Base-by-base conservation (phyloP, 2,113 vertebrate species). In the Microcebus tavaratra region DNA sequence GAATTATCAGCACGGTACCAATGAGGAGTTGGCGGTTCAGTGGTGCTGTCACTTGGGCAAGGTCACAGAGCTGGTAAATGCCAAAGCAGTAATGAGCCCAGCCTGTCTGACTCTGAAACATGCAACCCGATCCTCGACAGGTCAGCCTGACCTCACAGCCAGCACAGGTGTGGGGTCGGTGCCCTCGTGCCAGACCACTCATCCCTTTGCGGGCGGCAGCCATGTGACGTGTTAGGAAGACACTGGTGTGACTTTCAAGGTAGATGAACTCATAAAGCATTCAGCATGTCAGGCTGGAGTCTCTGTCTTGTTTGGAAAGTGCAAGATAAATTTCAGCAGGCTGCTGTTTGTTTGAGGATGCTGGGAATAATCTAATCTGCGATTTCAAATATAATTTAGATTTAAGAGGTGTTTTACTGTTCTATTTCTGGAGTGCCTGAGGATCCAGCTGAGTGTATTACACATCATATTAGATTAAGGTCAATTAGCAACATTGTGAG, bases 341-440 rank as follows among this genome's bases (percentile, higher is more conserved):
- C 55, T 93, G 59, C 6, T 15, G 72, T 98, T 98, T 97, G 63
- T 98, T 97, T 98, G 95, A 98, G 91, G 61, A 96, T 1, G 6
- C n/a, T 93, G 31, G 79, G 50, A 98, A 98, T 97, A 98, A 98
- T 97, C 63, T 97, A 97, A 98, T 98, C 80, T 92, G 67, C 75
- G 85, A 79, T 98, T 98, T 98, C 87, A 98, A 98, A 98, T 98
- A 96, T 96, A 97, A 98, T 97, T 98, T 98, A 97, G 57, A 94
- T 97, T 98, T 96, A 96, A 98, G 80, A 96, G 90, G 34, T 92
- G 13, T 2, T 61, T 97, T 97, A 96, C 78, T 79, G 25, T 97
- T 96, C 57, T 14, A 13, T 80, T 98, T 84, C 92, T 70, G 90
- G 36, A 94, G 76, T 91, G 92, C 31, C 50, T 88, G 59, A 93